Conservation (phyloP, 2,113 vertebrate genomes). For the Malurus cyaneus region DNA sequence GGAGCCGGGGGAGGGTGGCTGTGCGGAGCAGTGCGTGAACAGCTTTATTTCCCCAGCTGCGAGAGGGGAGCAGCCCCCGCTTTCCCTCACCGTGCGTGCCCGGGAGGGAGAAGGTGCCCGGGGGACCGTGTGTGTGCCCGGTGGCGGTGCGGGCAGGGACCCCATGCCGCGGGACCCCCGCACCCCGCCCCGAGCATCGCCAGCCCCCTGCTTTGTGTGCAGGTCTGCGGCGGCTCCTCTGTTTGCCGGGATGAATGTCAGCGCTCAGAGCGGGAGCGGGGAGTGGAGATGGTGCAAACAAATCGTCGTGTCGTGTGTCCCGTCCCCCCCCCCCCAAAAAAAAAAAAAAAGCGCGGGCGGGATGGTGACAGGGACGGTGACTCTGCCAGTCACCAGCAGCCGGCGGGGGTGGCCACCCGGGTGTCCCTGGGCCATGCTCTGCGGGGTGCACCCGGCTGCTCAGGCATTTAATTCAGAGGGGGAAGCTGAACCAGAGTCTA, state of each 20-base stretch:
- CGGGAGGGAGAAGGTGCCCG: not conserved
- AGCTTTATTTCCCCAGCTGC: not conserved
- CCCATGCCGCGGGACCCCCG: fast-evolving
- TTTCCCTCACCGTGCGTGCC: not conserved
- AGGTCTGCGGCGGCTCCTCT: not conserved
- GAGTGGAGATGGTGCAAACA: not conserved
- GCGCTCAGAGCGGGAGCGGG: not conserved
- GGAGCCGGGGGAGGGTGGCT: not conserved
- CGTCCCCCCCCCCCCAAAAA: too few species aligned
- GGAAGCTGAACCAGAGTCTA: not conserved
- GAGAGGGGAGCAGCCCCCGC: not conserved
- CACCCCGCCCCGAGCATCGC: not conserved
- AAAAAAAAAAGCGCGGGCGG: not conserved
- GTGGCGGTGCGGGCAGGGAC: not conserved
- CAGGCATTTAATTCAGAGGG: not conserved
- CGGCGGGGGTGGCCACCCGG: not conserved
- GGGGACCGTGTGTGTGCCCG: not conserved
- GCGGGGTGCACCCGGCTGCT: not conserved
- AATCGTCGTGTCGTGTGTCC: too few species aligned
- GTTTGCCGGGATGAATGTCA: not conserved
- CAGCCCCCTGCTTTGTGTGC: not conserved
- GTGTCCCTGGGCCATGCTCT: not conserved
- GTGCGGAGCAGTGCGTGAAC: not conserved
- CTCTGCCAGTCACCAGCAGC: not conserved
- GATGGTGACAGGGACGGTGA: not conserved